Conservation (phyloP, 2,888 invertebrate species). For the Thymelicus lineola region DNA sequence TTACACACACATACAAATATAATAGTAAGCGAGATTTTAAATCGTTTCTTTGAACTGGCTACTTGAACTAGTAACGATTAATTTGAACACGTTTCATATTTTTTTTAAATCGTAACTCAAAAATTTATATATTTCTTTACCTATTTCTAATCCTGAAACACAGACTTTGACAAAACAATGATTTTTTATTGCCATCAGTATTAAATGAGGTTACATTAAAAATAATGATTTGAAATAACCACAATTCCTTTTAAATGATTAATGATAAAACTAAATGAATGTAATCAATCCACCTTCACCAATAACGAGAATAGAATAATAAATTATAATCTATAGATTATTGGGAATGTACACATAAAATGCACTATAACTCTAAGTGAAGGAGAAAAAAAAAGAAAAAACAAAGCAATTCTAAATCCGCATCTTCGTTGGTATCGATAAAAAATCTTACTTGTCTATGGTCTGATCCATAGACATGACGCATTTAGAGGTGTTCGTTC, state of each 20-base stretch:
- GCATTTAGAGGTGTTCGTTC: background rate
- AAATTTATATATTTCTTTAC: background rate
- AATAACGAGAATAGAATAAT: slow-evolving; percentile 48
- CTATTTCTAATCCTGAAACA: background rate
- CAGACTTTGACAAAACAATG: background rate
- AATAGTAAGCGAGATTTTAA: slow-evolving; percentile 22
- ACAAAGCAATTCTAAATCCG: slow-evolving; percentile 1
- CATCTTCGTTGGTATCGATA: slow-evolving; percentile 39
- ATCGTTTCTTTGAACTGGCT: slow-evolving; percentile 12
- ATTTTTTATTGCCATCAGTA: background rate
- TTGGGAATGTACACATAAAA: slow-evolving; percentile 70
- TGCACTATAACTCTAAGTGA: slow-evolving; percentile 53
- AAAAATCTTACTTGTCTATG: slow-evolving; percentile 13
- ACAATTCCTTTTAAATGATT: slow-evolving; percentile 2
- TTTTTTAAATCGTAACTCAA: background rate
- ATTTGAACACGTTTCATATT: slow-evolving; percentile 1
- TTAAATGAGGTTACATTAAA: background rate
- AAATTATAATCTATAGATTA: slow-evolving; percentile 41
- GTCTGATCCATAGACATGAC: slow-evolving; percentile 13
- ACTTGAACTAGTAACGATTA: background rate
- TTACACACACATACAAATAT: background rate
- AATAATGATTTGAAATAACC: slow-evolving; percentile 6
- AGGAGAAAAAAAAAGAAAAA: slow-evolving; percentile 44
- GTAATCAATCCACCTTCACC: slow-evolving; percentile 43
- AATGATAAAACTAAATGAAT: slow-evolving; percentile 37